Base-by-base conservation (phyloP, 2,797 vertebrate species). In the Semaprochilodus insignis region DNA sequence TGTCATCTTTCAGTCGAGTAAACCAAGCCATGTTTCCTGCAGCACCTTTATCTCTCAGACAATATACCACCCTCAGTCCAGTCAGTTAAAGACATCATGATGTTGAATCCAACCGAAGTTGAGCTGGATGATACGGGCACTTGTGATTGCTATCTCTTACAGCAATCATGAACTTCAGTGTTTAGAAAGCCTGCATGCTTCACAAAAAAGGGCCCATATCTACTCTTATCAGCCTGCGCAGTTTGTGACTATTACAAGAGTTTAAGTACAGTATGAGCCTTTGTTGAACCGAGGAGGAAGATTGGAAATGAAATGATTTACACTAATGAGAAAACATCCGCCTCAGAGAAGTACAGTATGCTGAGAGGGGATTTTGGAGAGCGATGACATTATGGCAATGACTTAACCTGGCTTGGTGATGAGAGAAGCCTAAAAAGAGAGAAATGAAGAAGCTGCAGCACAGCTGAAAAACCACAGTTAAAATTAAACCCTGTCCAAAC, bases 151-250 rank as follows among this genome's bases (percentile, higher is more conserved):
- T 75, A 90, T 90, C 90, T 77, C 62, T 51, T 74, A 76, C 87
- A 87, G 84, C 84, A 91, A 91, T 91, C 89, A 87, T 44, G 83
- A 91, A 86, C 90, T 83, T 91, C 89, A 92, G 76, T 92, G 83
- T 83, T 31, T 83, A 86, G 78, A 86, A 77, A 72, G 82, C 92
- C 91, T 85, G 73, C 91, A 92, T 90, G 89, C 85, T 88, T 90
- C 86, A 73, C 52, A 52, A 78, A 51, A 71, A 76, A 86, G 88
- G 59, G 4, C 55, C 83, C 85, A 85, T 87, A 90, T 91, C 88
- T 86, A 74, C 77, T 76, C 54, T 87, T 86, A 87, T 87, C 81
- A 51, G 66, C 80, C 73, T 54, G 74, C 13, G 85, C 69, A 73
- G 36, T 87, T 90, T 85, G 75, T 77, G 80, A 83, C 67, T 80